Evolutionary conservation across 2,113 vertebrate genomes (phyloP).

Genomic region (Charina bottae): DNA sequence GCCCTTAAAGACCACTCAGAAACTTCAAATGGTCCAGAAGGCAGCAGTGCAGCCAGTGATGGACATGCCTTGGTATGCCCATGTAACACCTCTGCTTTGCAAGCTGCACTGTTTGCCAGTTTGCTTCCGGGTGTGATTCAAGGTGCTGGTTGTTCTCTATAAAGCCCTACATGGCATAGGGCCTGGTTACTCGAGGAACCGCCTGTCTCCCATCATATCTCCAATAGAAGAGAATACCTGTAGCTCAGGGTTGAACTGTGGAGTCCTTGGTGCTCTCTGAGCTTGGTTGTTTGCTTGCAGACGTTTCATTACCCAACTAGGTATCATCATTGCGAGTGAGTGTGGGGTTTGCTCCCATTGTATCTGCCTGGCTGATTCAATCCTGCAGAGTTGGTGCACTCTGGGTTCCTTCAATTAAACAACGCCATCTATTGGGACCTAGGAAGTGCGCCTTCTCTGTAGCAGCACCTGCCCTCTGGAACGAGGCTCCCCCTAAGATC

Average conservation of each 20-base stretch:
- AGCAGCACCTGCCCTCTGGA: not conserved
- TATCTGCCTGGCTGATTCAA: not conserved
- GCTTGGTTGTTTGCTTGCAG: not conserved
- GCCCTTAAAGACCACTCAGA: too few relatives aligned
- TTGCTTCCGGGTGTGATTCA: not conserved
- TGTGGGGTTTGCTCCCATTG: not conserved
- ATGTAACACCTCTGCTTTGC: not conserved
- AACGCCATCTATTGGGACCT: not conserved
- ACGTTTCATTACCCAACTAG: not conserved
- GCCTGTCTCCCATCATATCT: not conserved
- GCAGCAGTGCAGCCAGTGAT: too few relatives aligned
- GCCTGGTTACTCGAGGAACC: not conserved
- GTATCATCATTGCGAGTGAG: not conserved
- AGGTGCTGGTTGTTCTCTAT: not conserved
- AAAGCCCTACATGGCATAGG: not conserved
- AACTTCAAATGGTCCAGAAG: too few relatives aligned
- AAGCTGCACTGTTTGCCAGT: not conserved
- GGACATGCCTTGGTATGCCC: too few relatives aligned
- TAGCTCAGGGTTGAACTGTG: not conserved
- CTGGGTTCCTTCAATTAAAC: not conserved
- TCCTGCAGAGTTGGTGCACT: not conserved
- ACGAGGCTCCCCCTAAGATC: not conserved
- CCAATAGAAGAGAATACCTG: not conserved
- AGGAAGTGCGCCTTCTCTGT: too few relatives aligned
- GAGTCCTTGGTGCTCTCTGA: not conserved